These are phyloP conservation scores for Puma concolor DNA, from an alignment of 2,113 vertebrate genomes.

Conservation along the genomic window DNA sequence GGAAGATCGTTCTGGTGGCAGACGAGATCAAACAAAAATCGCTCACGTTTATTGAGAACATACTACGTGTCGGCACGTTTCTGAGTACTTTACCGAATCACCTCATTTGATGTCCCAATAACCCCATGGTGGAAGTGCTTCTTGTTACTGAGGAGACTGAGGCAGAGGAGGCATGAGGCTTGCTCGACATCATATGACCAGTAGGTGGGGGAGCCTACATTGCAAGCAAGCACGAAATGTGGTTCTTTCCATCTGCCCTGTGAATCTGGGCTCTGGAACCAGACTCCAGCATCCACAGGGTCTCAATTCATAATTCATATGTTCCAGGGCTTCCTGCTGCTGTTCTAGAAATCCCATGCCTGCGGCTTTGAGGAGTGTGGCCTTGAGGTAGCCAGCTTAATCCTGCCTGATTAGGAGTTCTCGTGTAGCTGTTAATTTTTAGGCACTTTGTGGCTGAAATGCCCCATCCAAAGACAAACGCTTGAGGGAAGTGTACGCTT, in stretches of 20 bases:
- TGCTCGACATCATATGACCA: fast-evolving
- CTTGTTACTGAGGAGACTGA: background rate
- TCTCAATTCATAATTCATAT: background rate
- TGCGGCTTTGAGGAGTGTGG: background rate
- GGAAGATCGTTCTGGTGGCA: background rate
- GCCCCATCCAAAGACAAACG: background rate
- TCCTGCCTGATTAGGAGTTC: background rate
- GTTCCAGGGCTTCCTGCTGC: background rate
- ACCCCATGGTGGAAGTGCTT: background rate
- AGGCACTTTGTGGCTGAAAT: background rate
- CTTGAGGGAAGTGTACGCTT: background rate
- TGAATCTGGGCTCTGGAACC: background rate
- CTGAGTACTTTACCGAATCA: background rate
- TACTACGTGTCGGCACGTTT: background rate
- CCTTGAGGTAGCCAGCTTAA: background rate
- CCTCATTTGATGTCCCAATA: background rate
- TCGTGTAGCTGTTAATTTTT: background rate
- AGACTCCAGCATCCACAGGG: background rate
- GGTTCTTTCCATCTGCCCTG: background rate
- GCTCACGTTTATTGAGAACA: background rate
- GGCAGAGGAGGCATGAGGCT: background rate
- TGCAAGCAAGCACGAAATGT: background rate
- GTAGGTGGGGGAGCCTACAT: background rate
- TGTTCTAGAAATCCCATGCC: background rate
- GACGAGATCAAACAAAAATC: too few relatives aligned